Percentiles rank a stretch among this genome's conserved stretches.
These are phyloP conservation scores for Dermatemys mawii DNA, from an alignment of 2,113 vertebrate species.

Conservation along the genomic window DNA sequence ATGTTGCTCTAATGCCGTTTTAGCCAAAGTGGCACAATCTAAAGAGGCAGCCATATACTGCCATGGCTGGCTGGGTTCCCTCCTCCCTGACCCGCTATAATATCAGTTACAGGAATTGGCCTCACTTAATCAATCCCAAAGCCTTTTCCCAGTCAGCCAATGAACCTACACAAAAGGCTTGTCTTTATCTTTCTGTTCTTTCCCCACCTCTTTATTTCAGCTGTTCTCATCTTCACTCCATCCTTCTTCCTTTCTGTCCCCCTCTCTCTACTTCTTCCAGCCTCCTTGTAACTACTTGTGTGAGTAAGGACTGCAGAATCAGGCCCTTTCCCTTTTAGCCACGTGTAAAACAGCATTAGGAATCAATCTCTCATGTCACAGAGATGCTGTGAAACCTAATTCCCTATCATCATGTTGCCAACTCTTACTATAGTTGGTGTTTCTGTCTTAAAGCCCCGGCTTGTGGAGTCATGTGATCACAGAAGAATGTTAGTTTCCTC, in stretches of 20 bases:
- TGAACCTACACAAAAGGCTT: not conserved
- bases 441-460: conserved; percentile 40
- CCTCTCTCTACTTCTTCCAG: not conserved
- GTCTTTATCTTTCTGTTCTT: not conserved
- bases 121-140: not conserved
- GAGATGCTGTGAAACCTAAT: conserved; percentile 48
- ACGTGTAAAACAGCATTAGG: not conserved
- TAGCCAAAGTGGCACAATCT: not conserved
- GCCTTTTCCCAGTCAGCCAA: not conserved
- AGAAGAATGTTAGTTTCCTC: conserved; percentile 29
- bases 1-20: not conserved
- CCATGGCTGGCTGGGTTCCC: not conserved
- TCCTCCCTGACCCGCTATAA: not conserved
- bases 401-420: conserved; percentile 29
- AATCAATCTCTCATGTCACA: conserved; percentile 33
- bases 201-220: not conserved
- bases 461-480: conserved; percentile 31
- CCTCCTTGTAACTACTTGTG: not conserved
- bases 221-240: not conserved
- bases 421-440: conserved; percentile 51
- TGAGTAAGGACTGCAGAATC: not conserved
- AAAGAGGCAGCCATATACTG: not conserved
- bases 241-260: not conserved
- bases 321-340: conserved; percentile 10
- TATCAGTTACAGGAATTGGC: not conserved